Conservation (phyloP, 2,888 invertebrate species). For the Euspilapteryx auroguttella region DNA sequence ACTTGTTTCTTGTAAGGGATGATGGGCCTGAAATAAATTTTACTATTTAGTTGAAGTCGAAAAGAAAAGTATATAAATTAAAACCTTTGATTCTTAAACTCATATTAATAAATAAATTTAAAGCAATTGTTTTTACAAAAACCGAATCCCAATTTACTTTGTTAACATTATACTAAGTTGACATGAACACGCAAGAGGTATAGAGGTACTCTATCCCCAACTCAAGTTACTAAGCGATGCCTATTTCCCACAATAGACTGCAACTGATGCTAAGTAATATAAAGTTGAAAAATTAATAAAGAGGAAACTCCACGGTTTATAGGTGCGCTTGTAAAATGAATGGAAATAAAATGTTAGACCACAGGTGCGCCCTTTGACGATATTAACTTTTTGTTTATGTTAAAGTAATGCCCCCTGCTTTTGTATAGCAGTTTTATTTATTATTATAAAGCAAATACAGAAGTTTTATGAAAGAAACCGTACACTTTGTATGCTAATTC, state of each 20-base stretch:
- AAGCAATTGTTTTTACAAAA: too few relatives aligned
- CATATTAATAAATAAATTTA: too few relatives aligned
- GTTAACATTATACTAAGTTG: too few relatives aligned
- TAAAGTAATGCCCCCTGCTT: constrained; percentile 24
- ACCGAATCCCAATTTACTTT: too few relatives aligned
- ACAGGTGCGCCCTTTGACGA: constrained; percentile 56
- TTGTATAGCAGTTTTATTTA: too few relatives aligned
- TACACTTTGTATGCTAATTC: too few relatives aligned
- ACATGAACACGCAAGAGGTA: too few relatives aligned
- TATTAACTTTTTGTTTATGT: constrained; percentile 54
- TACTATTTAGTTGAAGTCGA: constrained; percentile 1
- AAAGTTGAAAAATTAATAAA: constrained; percentile 63
- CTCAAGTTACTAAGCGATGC: too few relatives aligned
- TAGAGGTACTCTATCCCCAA: too few relatives aligned
- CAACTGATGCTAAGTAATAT: constrained; percentile 52
- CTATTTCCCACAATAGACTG: too few relatives aligned
- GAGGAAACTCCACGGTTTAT: constrained; percentile 54
- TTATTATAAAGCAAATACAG: too few relatives aligned
- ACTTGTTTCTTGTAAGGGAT: constrained; percentile 23
- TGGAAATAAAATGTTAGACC: constrained; percentile 57
- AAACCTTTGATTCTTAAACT: background rate
- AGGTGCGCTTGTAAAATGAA: constrained; percentile 58
- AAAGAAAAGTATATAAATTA: background rate
- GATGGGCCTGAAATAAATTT: constrained; percentile 16
- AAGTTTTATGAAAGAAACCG: too few relatives aligned